Conservation (phyloP, 2,113 vertebrate genomes). For the Silurus asotus region DNA sequence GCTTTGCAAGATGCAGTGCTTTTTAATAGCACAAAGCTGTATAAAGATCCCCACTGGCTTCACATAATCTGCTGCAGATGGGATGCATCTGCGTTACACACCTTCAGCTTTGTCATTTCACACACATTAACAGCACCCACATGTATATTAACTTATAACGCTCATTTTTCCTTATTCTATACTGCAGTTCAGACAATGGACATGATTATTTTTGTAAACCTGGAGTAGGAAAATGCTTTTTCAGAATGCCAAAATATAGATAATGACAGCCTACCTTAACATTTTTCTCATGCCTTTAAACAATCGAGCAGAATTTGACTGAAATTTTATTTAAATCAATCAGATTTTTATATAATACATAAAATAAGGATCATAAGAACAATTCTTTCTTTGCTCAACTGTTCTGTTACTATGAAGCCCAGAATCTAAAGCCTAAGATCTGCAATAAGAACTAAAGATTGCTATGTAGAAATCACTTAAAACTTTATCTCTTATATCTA, state of each 20-base stretch:
- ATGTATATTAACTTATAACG: slow-evolving; percentile 1
- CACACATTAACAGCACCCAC: slow-evolving; percentile 4
- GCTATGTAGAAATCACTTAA: neutral
- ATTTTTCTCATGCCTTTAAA: too few species aligned
- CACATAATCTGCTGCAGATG: slow-evolving; percentile 32
- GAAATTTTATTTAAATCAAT: too few species aligned
- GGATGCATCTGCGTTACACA: slow-evolving; percentile 27
- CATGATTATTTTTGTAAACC: slow-evolving; percentile 20
- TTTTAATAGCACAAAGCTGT: slow-evolving; percentile 36
- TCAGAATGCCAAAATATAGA: slow-evolving; percentile 20
- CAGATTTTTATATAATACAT: slow-evolving; percentile 24
- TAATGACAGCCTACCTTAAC: slow-evolving; percentile 19
- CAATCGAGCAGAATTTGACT: too few species aligned
- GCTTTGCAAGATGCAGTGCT: slow-evolving; percentile 13
- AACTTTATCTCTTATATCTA: neutral
- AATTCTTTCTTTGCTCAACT: slow-evolving; percentile 42
- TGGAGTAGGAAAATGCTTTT: slow-evolving; percentile 22
- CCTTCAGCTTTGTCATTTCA: slow-evolving; percentile 28
- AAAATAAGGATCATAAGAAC: slow-evolving; percentile 19
- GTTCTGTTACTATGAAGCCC: neutral
- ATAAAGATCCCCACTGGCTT: slow-evolving; percentile 26
- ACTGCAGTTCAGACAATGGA: neutral
- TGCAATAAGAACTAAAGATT: neutral
- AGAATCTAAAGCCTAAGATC: neutral
- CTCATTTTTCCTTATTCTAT: neutral